Evolutionary conservation across 2,113 vertebrate genomes (phyloP), one percentile per base, ranked within the genome.

Genomic region (Plecturocebus donacophilus): DNA sequence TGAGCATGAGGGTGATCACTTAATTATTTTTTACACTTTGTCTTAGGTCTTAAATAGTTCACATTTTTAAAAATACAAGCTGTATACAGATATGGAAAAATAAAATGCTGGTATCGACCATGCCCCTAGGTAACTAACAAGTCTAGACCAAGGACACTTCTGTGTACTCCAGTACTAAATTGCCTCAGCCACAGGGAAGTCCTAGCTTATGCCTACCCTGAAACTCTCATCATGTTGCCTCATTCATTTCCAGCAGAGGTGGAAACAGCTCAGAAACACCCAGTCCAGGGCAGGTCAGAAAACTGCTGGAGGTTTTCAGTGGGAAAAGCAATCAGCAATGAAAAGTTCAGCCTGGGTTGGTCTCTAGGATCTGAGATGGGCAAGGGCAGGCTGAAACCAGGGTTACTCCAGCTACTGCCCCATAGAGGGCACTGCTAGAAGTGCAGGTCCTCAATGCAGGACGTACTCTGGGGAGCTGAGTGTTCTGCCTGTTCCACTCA

Each of bases 21-120:
- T 32, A 87, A 70, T 90, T 92, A 38, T 56, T 96, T 66, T 68
- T 79, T 79, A 38, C 61, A 75, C 27, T 17, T 91, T 94, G 73
- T 38, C 56, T 79, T 89, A 89, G 64, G 66, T 47, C 73, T 91
- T 86, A 79, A 54, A 23, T 45, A 91, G 90, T 90, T 90, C 40
- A 49, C 8, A 10, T 70, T 92, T 95, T 85, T 38, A 20, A 81
- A 90, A 93, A 87, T 16, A 92, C 0, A 93, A 76, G 42, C 12
- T 30, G 5, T 38, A 76, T 56, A 13, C 21, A 91, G 30, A 82
- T 56, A 83, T 1, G 2, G 68, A 21, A 93, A 92, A 66, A 84
- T 17, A 35, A 64, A 61, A 52, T 9, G 12, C 2, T 47, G 8
- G 14, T 56, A 84, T 2, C 35, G 35, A 80, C 75, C 14, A 66